A percentile compares a stretch with the other conserved stretches of the same genome.
These are phyloP conservation scores for Thamnaconus septentrionalis DNA, from an alignment of 2,113 vertebrate genomes.

Conservation along the genomic window DNA sequence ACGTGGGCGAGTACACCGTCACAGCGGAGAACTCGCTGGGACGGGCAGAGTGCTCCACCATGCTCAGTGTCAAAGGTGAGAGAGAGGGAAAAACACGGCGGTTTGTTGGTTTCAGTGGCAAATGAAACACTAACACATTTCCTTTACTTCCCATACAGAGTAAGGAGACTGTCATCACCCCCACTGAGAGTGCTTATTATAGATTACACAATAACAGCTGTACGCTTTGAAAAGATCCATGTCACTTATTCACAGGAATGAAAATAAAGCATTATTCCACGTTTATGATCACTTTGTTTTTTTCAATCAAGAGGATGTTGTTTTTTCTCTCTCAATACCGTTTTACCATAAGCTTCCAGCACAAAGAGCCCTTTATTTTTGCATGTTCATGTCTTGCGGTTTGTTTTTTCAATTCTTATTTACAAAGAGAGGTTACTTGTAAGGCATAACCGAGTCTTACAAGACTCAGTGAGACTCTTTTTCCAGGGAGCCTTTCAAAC, in stretches of 20 bases:
- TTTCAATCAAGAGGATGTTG: too few species aligned
- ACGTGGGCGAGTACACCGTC: slow-evolving; percentile 79
- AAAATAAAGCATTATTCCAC: neutral
- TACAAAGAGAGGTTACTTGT: too few species aligned
- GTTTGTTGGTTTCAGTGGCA: neutral
- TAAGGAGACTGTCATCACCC: slow-evolving; percentile 44
- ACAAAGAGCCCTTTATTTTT: too few species aligned
- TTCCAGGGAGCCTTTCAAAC: too few species aligned
- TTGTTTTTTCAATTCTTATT: too few species aligned
- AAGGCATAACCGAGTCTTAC: too few species aligned
- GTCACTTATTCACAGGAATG: neutral
- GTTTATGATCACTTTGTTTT: too few species aligned
- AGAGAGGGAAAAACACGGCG: neutral
- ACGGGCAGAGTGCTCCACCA: slow-evolving; percentile 74
- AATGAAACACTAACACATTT: neutral
- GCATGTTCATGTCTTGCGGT: too few species aligned
- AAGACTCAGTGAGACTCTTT: too few species aligned
- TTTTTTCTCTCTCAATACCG: too few species aligned
- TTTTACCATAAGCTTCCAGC: too few species aligned
- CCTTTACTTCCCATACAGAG: slow-evolving; percentile 49
- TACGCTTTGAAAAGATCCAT: slow-evolving; percentile 13
- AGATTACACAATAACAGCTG: slow-evolving; percentile 7
- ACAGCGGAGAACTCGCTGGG: slow-evolving; percentile 80
- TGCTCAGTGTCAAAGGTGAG: slow-evolving; percentile 81
- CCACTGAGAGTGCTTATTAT: neutral